Evolutionary conservation across 2,113 vertebrate genomes (phyloP).

Genomic region (Mobula birostris): DNA sequence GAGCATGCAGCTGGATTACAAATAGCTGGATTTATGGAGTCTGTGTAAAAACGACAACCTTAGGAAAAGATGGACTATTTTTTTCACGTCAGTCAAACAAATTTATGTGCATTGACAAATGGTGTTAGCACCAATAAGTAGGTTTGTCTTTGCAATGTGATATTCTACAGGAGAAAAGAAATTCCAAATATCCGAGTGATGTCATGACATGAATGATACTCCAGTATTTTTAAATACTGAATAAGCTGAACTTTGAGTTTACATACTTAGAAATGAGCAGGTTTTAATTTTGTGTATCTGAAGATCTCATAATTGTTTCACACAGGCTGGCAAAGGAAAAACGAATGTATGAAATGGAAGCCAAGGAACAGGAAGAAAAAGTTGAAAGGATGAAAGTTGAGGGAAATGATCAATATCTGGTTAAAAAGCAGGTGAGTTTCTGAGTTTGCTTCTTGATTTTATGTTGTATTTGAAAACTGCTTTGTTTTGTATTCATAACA

Average conservation of each 20-base stretch:
- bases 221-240: too few species aligned
- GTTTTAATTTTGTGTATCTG: constrained; percentile 6
- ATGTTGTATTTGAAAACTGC: not conserved
- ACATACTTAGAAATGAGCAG: not conserved
- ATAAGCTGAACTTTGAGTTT: not conserved
- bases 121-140: constrained; percentile 1
- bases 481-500: not conserved
- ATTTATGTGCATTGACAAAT: not conserved
- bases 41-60: constrained; percentile 71
- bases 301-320: constrained; percentile 43
- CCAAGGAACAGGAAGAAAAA: constrained; percentile 84
- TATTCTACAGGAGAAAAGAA: too few species aligned
- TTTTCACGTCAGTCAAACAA: constrained; percentile 18
- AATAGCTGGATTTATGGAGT: constrained; percentile 77
- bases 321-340: constrained; percentile 85
- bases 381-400: constrained; percentile 81
- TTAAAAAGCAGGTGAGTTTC: constrained; percentile 83
- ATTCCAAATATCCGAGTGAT: too few species aligned
- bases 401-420: constrained; percentile 71
- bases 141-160: not conserved
- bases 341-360: constrained; percentile 79
- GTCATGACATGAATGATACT: constrained; percentile 3
- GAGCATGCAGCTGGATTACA: constrained; percentile 79
- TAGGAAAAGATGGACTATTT: constrained; percentile 13
- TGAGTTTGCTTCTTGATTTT: constrained; percentile 40